A percentile compares a stretch with the other conserved stretches of the same genome.
phyloP scores from a whole-genome alignment of 2,888 invertebrate genomes.

The Mesoligia furuncula region DNA sequence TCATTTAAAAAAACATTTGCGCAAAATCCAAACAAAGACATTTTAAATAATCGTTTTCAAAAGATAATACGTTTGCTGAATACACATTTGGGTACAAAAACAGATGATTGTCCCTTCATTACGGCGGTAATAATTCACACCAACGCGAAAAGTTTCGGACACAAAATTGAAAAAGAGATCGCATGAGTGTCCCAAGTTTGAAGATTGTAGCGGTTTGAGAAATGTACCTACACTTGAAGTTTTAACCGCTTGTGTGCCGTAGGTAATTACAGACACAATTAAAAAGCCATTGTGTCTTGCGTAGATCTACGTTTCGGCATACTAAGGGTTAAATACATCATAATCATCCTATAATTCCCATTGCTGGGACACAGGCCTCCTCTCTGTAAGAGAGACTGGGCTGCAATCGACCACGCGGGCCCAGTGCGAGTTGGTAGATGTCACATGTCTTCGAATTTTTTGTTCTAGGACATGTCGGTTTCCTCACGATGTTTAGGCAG shows the following conservation, averaged over 20 bases:
- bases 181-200: constrained; percentile 45
- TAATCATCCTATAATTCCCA: neutral
- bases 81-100: constrained; percentile 65
- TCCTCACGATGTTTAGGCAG: too few relatives aligned
- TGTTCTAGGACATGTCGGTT: too few relatives aligned
- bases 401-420: neutral
- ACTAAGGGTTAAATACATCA: too few relatives aligned
- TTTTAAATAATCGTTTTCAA: constrained; percentile 53
- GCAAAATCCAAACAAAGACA: constrained; percentile 48
- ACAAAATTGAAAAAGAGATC: constrained; percentile 69
- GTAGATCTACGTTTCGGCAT: too few relatives aligned
- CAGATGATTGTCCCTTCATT: constrained; percentile 74
- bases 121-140: constrained; percentile 76
- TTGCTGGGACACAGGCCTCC: too few relatives aligned
- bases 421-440: too few relatives aligned
- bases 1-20: constrained; percentile 21
- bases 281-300: too few relatives aligned
- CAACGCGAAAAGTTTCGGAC: constrained; percentile 74
- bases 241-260: too few relatives aligned
- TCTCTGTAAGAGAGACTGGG: too few relatives aligned
- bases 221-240: neutral
- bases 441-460: too few relatives aligned
- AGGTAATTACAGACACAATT: too few relatives aligned
- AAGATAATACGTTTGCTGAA: constrained; percentile 60
- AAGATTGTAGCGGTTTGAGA: constrained; percentile 21